Base-by-base conservation (phyloP, 2,888 invertebrate genomes). In the Lithophane socia region DNA sequence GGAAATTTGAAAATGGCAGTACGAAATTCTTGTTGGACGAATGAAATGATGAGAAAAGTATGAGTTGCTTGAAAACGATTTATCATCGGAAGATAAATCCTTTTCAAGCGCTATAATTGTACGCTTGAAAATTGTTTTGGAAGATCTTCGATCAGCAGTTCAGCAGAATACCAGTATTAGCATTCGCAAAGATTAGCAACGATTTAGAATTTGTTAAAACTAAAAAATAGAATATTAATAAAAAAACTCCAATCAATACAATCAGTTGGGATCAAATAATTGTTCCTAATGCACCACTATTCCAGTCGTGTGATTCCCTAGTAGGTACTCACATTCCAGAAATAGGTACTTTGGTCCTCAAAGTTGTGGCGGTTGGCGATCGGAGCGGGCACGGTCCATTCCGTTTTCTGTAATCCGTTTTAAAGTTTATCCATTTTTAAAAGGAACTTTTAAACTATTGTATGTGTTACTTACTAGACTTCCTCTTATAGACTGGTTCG, bases 351-450 rank as follows among this genome's bases (percentile, higher is more conserved):
- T 65, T 66, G 58, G 24, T 61, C 37, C 18, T 71, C 52, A 63
- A 87, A 75, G 73, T 80, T 75, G 56, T 69, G 44, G 58, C 73
- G 67, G 83, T 67, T 79, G 76, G 67, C 74, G 44, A 74, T 69
- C 42, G 60, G 44, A 65, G 63, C 64, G 54, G 64, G n/a, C 12
- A 3, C 63, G 49, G 67, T 84, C 61, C 60, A 64, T 49, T 77
- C 52, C 75, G 70, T 58, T 75, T 70, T 21, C 80, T 63, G 84
- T 77, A 84, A 85, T 80, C 58, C 75, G 56, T 77, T 84, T 80
- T 73, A 75, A 85, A 85, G 75, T 87, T 86, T 80, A 80, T 80
- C 70, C 81, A 77, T 84, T 84, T 86, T 80, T 77, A 77, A 84
- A 73, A 56, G 42, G 37, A 77, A 84, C 74, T 86, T 71, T 73